Conservation (phyloP, 2,113 vertebrate species). For the Chionis minor region DNA sequence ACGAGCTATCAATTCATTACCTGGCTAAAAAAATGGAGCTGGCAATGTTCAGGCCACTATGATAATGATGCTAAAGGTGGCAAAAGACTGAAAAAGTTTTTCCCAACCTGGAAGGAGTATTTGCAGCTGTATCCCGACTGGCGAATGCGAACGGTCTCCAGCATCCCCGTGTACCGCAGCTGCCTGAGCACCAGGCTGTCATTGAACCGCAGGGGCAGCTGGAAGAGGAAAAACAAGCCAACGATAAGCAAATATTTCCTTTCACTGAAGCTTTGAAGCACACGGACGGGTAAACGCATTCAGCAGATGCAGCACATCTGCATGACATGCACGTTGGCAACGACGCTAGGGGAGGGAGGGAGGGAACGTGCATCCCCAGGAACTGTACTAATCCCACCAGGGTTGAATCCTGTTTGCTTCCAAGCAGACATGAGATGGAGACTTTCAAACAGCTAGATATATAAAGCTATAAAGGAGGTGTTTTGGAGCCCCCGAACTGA, state of each 20-base stretch:
- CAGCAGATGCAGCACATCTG: background rate
- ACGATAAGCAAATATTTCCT: background rate
- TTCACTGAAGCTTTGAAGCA: background rate
- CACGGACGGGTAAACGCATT: background rate
- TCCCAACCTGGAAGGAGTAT: slow-evolving; percentile 90
- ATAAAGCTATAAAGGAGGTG: background rate
- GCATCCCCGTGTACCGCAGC: slow-evolving; percentile 96
- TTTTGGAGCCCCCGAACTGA: background rate
- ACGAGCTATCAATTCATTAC: background rate
- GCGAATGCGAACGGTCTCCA: slow-evolving; percentile 95
- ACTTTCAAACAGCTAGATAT: background rate
- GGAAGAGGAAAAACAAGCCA: slow-evolving; percentile 22
- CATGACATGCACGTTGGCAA: accelerated
- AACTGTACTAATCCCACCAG: background rate
- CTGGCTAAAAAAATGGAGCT: background rate
- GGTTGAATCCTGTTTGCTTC: background rate
- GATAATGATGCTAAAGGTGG: background rate
- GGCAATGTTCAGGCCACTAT: background rate
- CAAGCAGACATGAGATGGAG: background rate
- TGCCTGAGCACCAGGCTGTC: slow-evolving; percentile 93
- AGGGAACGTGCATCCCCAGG: background rate
- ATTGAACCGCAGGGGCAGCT: slow-evolving; percentile 92
- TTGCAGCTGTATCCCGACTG: slow-evolving; percentile 97
- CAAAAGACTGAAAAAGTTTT: background rate
- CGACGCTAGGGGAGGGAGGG: accelerated